These are phyloP conservation scores for Neolamprologus kungweensis DNA, from an alignment of 2,113 vertebrate genomes.

Conservation along the genomic window DNA sequence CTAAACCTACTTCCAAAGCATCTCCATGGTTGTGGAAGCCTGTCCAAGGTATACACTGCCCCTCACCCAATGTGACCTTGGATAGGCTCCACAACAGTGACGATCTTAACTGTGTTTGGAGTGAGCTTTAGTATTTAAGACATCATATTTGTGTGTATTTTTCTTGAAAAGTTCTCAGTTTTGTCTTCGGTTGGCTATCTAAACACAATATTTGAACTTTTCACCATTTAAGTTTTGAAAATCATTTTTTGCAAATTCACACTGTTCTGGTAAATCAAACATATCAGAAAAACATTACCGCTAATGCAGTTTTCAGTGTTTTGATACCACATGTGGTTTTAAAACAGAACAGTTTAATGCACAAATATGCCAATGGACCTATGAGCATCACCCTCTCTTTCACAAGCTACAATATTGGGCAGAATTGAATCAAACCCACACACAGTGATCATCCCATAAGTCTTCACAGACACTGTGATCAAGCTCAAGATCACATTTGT, in stretches of 20 bases:
- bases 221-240: not conserved
- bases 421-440: not conserved
- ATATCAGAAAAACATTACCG: not conserved
- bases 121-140: not conserved
- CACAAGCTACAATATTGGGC: not conserved
- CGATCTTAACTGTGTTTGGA: not conserved
- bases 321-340: not conserved
- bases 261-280: not conserved
- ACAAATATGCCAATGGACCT: not conserved
- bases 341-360: not conserved
- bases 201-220: not conserved
- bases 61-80: not conserved
- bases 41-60: not conserved
- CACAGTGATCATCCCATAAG: not conserved
- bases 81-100: not conserved
- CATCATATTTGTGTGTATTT: not conserved
- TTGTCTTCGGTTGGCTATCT: not conserved
- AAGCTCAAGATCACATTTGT: not conserved
- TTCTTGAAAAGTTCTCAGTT: not conserved
- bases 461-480: not conserved
- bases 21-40: not conserved
- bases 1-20: not conserved
- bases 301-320: not conserved
- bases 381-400: not conserved
- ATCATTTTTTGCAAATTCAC: not conserved